Percentiles rank a stretch among this genome's conserved stretches.
Conservation (phyloP, 53 echinoderm and acorn worm genomes). For the Crossaster papposus region DNA sequence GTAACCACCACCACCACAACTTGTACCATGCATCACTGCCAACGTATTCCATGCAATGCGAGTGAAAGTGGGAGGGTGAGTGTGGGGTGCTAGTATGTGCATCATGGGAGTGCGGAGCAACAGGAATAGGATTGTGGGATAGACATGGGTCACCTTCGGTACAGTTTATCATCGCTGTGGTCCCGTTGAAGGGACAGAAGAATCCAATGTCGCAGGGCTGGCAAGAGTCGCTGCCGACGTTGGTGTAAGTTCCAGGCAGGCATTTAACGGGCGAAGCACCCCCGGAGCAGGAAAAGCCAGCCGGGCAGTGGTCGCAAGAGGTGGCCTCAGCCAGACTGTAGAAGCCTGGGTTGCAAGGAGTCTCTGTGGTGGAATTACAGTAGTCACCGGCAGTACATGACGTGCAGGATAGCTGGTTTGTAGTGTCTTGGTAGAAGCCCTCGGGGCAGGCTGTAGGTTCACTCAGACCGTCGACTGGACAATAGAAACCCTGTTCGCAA, state of each 20-base stretch:
- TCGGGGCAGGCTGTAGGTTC: slow-evolving; percentile 70
- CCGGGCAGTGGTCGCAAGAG: slow-evolving; percentile 80
- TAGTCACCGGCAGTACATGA: slow-evolving; percentile 74
- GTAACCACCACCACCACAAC: too few species aligned
- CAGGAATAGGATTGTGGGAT: too few species aligned
- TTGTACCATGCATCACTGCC: neutral
- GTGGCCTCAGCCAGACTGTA: slow-evolving; percentile 75
- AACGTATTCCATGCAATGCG: neutral
- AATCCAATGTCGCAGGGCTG: slow-evolving; percentile 71
- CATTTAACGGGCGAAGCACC: slow-evolving; percentile 62
- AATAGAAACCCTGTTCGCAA: slow-evolving; percentile 82
- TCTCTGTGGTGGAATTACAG: slow-evolving; percentile 66
- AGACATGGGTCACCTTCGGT: slow-evolving; percentile 74
- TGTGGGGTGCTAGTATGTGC: neutral
- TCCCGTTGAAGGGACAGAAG: slow-evolving; percentile 84
- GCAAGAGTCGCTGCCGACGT: slow-evolving; percentile 73
- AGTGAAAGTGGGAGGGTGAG: neutral
- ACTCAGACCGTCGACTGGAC: slow-evolving; percentile 69
- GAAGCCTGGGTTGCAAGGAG: slow-evolving; percentile 69
- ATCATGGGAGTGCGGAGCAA: neutral
- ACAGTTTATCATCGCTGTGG: slow-evolving; percentile 67
- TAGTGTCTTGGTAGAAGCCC: slow-evolving; percentile 65
- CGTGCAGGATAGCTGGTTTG: slow-evolving; percentile 53
- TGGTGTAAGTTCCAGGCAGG: slow-evolving; percentile 62
- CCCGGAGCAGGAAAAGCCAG: slow-evolving; percentile 76